Percentiles rank a stretch among this genome's conserved stretches.
Evolutionary conservation across 1,140 invertebrate genomes (phyloP).

Genomic region (Oryzaephilus surinamensis): DNA sequence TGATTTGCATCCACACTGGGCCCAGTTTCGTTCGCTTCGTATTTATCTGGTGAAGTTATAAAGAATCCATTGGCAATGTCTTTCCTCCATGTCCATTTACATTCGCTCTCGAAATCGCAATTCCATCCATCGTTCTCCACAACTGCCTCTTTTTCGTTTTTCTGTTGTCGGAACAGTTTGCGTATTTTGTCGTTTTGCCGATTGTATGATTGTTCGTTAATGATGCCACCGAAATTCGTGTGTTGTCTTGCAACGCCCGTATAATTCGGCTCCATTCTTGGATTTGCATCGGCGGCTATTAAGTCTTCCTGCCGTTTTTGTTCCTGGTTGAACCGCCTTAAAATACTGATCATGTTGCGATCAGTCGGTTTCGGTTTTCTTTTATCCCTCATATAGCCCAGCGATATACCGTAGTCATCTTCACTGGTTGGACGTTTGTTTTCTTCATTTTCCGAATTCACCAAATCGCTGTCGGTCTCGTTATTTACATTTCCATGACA

Average conservation of each 20-base stretch:
- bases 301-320: conserved; percentile 22
- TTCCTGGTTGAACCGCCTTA: no score
- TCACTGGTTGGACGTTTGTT: conserved; percentile 21
- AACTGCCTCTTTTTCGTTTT: conserved; percentile 12
- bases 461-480: not conserved
- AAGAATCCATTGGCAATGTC: conserved; percentile 31
- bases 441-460: conserved; percentile 2
- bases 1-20: conserved; percentile 25
- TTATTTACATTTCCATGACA: no score
- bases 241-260: conserved; percentile 7
- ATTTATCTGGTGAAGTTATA: conserved; percentile 20
- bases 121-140: conserved; percentile 16
- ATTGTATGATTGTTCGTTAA: conserved; percentile 19
- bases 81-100: conserved; percentile 32
- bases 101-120: conserved; percentile 32
- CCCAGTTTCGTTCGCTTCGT: conserved; percentile 20
- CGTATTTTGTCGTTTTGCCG: conserved; percentile 21
- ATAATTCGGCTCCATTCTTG: conserved; percentile 20
- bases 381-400: no score
- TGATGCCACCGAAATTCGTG: conserved; percentile 13
- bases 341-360: conserved; percentile 14
- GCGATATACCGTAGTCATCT: no score
- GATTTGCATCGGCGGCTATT: conserved; percentile 20
- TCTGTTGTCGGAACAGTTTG: conserved; percentile 16
- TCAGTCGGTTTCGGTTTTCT: no score